Evolutionary conservation across 1,140 invertebrate genomes (phyloP).

Genomic region (Psilanteris sp.): DNA sequence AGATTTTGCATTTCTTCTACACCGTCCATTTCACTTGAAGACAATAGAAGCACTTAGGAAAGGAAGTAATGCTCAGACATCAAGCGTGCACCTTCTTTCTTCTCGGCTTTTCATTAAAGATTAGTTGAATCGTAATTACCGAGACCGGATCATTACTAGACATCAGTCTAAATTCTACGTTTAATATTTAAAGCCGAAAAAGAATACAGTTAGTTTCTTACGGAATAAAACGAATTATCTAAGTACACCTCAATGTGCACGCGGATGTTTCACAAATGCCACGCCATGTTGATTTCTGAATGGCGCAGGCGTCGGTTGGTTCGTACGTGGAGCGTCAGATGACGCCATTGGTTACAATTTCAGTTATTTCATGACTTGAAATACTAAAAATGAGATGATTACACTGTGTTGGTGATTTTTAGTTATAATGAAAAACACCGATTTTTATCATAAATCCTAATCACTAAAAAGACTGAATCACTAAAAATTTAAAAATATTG

Average conservation of each 20-base stretch:
- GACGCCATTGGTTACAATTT: no score
- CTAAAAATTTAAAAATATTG: no score
- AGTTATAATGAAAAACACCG: no score
- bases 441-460: no score
- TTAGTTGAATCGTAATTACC: constrained; percentile 11
- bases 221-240: neutral
- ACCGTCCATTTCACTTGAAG: constrained; percentile 69
- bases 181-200: neutral
- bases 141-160: neutral
- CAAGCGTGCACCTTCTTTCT: constrained; percentile 3
- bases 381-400: no score
- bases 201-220: constrained; percentile 3
- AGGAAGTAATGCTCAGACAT: constrained; percentile 6
- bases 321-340: neutral
- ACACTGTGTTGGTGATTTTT: no score
- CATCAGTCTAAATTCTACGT: neutral
- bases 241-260: constrained; percentile 9
- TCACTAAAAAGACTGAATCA: no score
- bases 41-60: constrained; percentile 5
- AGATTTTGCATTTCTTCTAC: constrained; percentile 70
- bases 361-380: no score
- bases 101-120: neutral
- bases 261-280: constrained; percentile 14
- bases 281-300: constrained; percentile 16
- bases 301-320: neutral